Evolutionary conservation across 1,140 invertebrate species (phyloP), one percentile per base, ranked within the genome.

Genomic region (Lethocerus indicus): DNA sequence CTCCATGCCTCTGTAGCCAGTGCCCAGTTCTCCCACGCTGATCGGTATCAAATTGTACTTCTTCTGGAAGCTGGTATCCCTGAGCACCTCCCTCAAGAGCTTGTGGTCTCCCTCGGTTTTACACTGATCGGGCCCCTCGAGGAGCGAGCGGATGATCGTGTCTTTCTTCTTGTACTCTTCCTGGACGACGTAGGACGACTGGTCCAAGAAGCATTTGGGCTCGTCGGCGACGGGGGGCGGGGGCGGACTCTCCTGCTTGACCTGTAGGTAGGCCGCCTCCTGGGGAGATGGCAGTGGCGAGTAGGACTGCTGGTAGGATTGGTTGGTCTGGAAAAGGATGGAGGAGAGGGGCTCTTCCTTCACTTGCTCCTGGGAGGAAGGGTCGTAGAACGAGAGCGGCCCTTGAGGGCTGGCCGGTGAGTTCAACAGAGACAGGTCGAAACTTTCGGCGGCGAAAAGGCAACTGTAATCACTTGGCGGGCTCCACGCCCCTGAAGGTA

Each of bases 61-160:
- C 60, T 77, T 78, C 63, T 87, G 83, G 60, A 87, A 87, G 44
- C 79, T 78, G 1, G 81, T 87, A 58, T 88, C 85, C 60, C 81
- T 73, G 16, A 88, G 63, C 41, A 82, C 83, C 60, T 87, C 82
- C 18, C 84, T 67, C n/a, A 89, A 62, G 24, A 87, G 65, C 56
- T 81, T 75, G 62, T 89, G 80, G 35, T 55, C 51, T 9, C 18
- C 45, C 18, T 50, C 39, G 21, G 40, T 49, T 39, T 45, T 23
- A n/a, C 23, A 21, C 20, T 12, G 21, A 35, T 54, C 52, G 23
- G 25, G 20, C 14, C 32, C 41, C 21, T 54, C 52, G 9, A 49
- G 28, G n/a, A 49, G 44, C 18, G 29, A 35, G n/a, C 52, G 24
- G n/a, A 49, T 45, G 7, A 49, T 48, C 7, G 40, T 37, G 14